These are phyloP conservation scores for Rissa tridactyla DNA, from an alignment of 2,113 vertebrate species.

Conservation along the genomic window DNA sequence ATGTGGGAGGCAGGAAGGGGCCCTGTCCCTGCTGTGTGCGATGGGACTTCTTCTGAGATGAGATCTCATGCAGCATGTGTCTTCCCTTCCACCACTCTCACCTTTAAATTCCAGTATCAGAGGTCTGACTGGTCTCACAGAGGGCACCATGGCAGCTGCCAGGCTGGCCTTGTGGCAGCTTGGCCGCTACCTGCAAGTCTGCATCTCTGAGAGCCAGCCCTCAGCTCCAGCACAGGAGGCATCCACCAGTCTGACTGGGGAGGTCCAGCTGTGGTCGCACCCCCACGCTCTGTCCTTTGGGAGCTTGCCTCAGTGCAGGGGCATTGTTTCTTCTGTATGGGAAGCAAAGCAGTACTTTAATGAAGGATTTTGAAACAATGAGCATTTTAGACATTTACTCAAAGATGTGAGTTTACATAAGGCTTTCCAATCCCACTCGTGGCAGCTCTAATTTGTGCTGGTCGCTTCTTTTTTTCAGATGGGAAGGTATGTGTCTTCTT, in stretches of 20 bases:
- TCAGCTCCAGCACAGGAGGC: neutral
- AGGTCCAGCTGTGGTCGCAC: neutral
- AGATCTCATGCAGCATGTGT: neutral
- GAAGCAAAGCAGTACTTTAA: neutral
- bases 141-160: neutral
- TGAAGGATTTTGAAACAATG: neutral
- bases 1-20: neutral
- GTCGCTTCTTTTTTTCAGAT: neutral
- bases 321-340: neutral
- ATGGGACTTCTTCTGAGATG: neutral
- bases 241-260: neutral
- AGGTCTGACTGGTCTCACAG: neutral
- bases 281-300: neutral
- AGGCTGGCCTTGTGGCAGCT: neutral
- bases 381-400: neutral
- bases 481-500: neutral
- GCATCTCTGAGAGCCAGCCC: neutral
- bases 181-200: neutral
- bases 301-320: neutral
- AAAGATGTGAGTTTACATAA: neutral
- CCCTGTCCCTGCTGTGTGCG: neutral
- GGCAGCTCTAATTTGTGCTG: neutral
- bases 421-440: rapidly evolving
- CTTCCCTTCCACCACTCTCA: neutral
- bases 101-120: neutral